phyloP scores from a whole-genome alignment of 64 coral and sea anemone species.

The Astreopora myriophthalma region DNA sequence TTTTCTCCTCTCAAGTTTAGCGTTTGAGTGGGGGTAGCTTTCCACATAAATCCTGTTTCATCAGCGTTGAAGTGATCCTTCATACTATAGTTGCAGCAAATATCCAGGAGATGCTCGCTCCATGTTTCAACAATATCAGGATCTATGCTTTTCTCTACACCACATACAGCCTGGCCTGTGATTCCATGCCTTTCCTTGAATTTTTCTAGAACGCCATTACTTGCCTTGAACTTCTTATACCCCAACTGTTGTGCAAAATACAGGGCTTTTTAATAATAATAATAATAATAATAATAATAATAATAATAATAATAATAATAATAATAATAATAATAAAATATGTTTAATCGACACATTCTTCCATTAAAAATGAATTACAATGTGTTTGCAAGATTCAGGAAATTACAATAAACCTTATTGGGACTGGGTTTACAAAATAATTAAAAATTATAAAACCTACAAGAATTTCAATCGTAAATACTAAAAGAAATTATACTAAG shows the following conservation, averaged over 20 bases:
- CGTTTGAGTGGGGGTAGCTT: slow-evolving; percentile 67
- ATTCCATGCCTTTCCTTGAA: slow-evolving; percentile 81
- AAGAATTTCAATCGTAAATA: too few relatives aligned
- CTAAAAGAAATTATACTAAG: too few relatives aligned
- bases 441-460: too few relatives aligned
- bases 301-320: too few relatives aligned
- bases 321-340: too few relatives aligned
- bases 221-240: slow-evolving; percentile 53
- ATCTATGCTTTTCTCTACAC: slow-evolving; percentile 70
- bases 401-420: too few relatives aligned
- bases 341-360: too few relatives aligned
- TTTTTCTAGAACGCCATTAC: slow-evolving; percentile 35
- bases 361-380: too few relatives aligned
- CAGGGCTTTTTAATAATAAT: slow-evolving; percentile 37
- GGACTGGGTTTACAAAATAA: too few relatives aligned
- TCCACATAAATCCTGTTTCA: slow-evolving; percentile 51
- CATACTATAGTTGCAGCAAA: slow-evolving; percentile 51
- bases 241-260: slow-evolving; percentile 56
- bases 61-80: slow-evolving; percentile 63
- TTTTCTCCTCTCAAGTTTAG: slow-evolving; percentile 73
- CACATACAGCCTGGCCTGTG: slow-evolving; percentile 53
- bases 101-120: slow-evolving; percentile 61
- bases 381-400: too few relatives aligned
- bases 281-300: too few relatives aligned
- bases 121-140: slow-evolving; percentile 38